Base-by-base conservation (phyloP, 2,113 vertebrate genomes). In the Istiophorus platypterus region DNA sequence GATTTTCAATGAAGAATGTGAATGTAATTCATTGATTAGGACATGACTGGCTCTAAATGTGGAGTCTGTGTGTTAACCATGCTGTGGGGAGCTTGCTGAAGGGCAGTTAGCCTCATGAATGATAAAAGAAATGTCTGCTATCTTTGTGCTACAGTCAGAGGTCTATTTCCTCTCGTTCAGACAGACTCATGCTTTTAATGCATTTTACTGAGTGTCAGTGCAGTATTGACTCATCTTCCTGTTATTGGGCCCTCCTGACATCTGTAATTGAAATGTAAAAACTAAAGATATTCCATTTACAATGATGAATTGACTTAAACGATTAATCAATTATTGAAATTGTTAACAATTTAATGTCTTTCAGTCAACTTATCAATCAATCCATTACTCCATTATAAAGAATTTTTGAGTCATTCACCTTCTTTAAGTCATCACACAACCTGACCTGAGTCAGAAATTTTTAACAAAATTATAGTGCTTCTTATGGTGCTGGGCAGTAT, bases 21-120 rank as follows among this genome's bases (percentile, higher is more conserved):
- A 94, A 95, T 95, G 94, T 95, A 88, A 92, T 84, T 81, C 96
- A 96, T 97, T 95, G 96, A 97, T 97, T 96, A 94, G 92, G 90
- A 75, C 80, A 75, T 96, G 96, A 97, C 97, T 96, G 95, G 92
- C 95, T 90, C 73, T 96, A 96, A 97, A 96, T 96, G 94, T 91
- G 84, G 94, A 82, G 51, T 74, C 62, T 63, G 80, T 72, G 78
- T 84, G 88, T 82, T 73, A 62, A 71, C 42, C 29, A 42, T 51
- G 34, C 64, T 24, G 26, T 13, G 72, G 37, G 37, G 49, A 71
- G 71, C 37, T 42, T 66, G 26, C 12, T 79, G 85, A 88, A 87
- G 78, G 86, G 67, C 80, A 68, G 68, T 31, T 69, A 77, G 72
- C 31, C 72, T 73, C 37, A 45, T 72, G 65, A 74, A 82, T 72